Percentiles rank a stretch among this genome's conserved stretches.
Evolutionary conservation across 1,140 invertebrate species (phyloP).

Genomic region (Anastatus disparis): DNA sequence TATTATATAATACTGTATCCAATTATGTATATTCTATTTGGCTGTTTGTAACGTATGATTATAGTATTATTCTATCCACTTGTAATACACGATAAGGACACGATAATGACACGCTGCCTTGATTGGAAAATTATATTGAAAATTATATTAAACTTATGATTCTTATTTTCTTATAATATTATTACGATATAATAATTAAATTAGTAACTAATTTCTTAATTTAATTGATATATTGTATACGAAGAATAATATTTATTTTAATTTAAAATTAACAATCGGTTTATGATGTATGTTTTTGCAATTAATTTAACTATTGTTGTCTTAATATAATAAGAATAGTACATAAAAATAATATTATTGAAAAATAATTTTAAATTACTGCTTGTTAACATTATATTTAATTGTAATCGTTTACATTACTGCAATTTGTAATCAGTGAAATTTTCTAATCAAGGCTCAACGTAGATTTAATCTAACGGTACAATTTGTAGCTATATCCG

Average conservation of each 20-base stretch:
- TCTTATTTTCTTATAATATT: no score
- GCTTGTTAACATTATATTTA: neutral
- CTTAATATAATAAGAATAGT: no score
- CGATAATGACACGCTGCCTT: neutral
- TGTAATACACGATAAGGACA: constrained; percentile 19
- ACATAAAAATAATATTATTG: no score
- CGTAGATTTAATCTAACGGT: neutral
- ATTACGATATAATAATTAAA: no score
- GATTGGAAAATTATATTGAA: constrained; percentile 27
- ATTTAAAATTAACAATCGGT: no score
- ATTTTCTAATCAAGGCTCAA: constrained; percentile 15
- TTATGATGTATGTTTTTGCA: no score
- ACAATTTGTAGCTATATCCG: neutral
- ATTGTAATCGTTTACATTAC: neutral
- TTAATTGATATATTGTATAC: no score
- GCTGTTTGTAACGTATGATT: constrained; percentile 28
- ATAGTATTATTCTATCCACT: constrained; percentile 15
- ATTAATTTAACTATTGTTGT: no score
- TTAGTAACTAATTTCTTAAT: no score
- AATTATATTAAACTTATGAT: no score
- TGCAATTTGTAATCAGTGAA: neutral
- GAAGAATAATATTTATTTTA: no score
- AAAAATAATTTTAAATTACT: neutral
- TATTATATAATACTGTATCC: constrained; percentile 1
- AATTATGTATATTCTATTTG: constrained; percentile 28